phyloP scores from a whole-genome alignment of 2,797 vertebrate species.

The Chaenodraco wilsoni region DNA sequence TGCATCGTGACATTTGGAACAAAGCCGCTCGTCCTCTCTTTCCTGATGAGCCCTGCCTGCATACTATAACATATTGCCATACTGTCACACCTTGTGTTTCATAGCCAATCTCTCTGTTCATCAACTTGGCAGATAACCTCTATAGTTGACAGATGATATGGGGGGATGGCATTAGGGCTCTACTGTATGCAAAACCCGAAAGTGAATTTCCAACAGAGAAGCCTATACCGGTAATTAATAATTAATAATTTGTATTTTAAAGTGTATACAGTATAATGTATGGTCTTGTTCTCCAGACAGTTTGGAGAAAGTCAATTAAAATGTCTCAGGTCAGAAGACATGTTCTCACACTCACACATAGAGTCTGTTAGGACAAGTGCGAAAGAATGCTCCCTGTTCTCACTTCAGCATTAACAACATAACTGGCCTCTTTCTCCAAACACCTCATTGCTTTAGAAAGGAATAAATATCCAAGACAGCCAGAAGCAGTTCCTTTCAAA shows the following conservation, averaged over 20 bases:
- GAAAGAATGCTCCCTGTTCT: conserved; percentile 67
- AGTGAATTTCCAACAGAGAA: conserved; percentile 57
- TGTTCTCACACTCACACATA: conserved; percentile 43
- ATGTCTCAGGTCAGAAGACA: conserved; percentile 49
- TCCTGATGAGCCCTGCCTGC: conserved; percentile 85
- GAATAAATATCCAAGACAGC: conserved; percentile 84
- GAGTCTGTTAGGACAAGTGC: conserved; percentile 38
- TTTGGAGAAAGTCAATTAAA: conserved; percentile 36
- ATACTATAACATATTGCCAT: conserved; percentile 85
- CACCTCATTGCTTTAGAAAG: conserved; percentile 82
- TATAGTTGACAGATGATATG: conserved; percentile 82
- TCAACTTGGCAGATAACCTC: conserved; percentile 83
- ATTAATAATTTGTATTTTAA: conserved; percentile 59
- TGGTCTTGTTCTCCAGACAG: conserved; percentile 29
- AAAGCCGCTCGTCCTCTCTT: conserved; percentile 86
- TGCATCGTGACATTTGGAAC: conserved; percentile 91
- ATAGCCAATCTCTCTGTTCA: conserved; percentile 85
- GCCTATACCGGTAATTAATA: conserved; percentile 65
- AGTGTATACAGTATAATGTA: conserved; percentile 37
- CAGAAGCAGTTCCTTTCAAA: conserved; percentile 84
- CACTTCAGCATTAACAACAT: conserved; percentile 68
- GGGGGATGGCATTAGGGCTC: conserved; percentile 65
- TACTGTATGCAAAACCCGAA: conserved; percentile 68
- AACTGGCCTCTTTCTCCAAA: conserved; percentile 78
- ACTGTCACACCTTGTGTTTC: conserved; percentile 86